Evolutionary conservation across 2,888 invertebrate species (phyloP).

Genomic region (Drosophila picticornis): DNA sequence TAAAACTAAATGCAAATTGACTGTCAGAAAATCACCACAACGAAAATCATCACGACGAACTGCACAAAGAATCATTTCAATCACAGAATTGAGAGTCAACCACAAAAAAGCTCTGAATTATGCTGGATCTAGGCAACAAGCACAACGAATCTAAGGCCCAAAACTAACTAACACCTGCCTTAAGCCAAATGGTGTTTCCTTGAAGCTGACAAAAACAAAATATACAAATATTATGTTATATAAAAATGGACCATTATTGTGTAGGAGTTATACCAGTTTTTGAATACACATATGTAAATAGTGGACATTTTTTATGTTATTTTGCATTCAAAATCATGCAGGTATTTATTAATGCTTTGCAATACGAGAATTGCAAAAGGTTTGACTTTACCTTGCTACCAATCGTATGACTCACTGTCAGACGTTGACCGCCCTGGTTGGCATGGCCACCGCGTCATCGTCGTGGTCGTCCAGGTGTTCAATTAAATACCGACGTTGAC

Average conservation of each 20-base stretch:
- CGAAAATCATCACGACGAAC: constrained; percentile 72
- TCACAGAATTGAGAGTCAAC: constrained; percentile 54
- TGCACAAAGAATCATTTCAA: constrained; percentile 61
- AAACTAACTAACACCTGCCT: constrained; percentile 38
- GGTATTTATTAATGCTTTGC: constrained; percentile 37
- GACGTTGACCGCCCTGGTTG: constrained; percentile 39
- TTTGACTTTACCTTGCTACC: constrained; percentile 53
- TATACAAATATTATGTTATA: not conserved
- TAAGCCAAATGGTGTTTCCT: not conserved
- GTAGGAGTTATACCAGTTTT: not conserved
- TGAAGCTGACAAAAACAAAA: not conserved
- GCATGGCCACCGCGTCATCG: constrained; percentile 45
- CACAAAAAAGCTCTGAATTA: constrained; percentile 60
- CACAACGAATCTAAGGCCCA: constrained; percentile 27
- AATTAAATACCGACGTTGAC: constrained; percentile 77
- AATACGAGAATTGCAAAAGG: constrained; percentile 51
- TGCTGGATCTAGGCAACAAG: constrained; percentile 45
- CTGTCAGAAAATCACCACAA: constrained; percentile 64
- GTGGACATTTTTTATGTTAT: not conserved
- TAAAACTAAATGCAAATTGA: constrained; percentile 75
- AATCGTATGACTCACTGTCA: constrained; percentile 54
- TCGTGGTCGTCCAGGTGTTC: constrained; percentile 73
- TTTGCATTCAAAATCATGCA: constrained; percentile 39
- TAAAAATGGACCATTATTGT: constrained; percentile 1
- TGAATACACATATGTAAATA: constrained; percentile 11